Conservation (phyloP, 92 coral and sea anemone genomes). For the Porites cylindrica region DNA sequence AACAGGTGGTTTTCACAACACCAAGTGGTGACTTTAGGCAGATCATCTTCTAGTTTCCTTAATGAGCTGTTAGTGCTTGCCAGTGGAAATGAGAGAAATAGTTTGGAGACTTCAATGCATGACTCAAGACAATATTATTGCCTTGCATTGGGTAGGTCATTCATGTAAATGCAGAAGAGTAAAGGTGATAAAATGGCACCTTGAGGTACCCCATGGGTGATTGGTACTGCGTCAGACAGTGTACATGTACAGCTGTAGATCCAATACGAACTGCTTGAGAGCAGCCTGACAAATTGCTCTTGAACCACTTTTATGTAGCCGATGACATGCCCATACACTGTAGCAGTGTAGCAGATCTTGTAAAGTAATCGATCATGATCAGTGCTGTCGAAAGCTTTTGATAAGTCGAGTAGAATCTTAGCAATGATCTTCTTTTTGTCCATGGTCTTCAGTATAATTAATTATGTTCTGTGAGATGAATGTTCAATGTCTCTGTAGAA, state of each 20-base stretch:
- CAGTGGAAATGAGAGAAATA: background rate
- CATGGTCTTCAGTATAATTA: too few relatives aligned
- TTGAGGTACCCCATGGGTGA: background rate
- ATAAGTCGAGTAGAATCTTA: background rate
- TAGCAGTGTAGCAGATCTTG: too few relatives aligned
- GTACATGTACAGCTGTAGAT: background rate
- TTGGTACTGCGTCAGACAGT: background rate
- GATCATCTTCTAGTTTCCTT: too few relatives aligned
- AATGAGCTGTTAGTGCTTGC: too few relatives aligned
- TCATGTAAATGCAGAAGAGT: background rate
- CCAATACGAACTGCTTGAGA: background rate
- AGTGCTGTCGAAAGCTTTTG: background rate
- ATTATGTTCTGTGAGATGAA: too few relatives aligned
- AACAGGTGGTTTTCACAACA: too few relatives aligned
- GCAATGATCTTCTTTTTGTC: too few relatives aligned
- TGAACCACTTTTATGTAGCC: background rate
- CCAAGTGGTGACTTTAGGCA: too few relatives aligned
- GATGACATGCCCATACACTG: background rate
- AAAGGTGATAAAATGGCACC: background rate
- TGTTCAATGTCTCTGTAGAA: too few relatives aligned
- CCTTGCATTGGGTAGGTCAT: background rate
- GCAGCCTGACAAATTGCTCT: background rate
- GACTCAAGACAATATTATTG: too few relatives aligned
- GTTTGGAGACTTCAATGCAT: background rate
- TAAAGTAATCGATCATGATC: background rate